Evolutionary conservation across 2,113 vertebrate genomes (phyloP).

Genomic region (Hucho hucho): DNA sequence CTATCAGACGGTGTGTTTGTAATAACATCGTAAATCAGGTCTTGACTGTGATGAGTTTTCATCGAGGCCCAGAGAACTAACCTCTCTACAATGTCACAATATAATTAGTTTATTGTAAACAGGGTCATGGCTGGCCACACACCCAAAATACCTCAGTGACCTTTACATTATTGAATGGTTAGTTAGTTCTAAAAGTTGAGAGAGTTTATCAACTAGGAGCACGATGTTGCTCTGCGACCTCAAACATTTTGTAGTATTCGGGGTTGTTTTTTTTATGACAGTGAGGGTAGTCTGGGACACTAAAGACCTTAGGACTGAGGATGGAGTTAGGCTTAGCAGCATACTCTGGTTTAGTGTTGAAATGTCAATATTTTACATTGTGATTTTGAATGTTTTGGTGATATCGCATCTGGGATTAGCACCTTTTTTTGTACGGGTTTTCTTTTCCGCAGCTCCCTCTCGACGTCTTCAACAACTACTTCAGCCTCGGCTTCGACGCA

Average conservation of each 20-base stretch:
- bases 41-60: not conserved
- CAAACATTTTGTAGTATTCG: too few species aligned
- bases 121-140: not conserved
- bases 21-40: slow-evolving; percentile 3
- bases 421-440: not conserved
- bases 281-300: too few species aligned
- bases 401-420: not conserved
- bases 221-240: too few species aligned
- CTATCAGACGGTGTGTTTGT: not conserved
- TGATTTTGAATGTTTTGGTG: not conserved
- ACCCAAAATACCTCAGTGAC: not conserved
- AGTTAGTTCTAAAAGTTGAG: too few species aligned
- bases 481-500: slow-evolving; percentile 94
- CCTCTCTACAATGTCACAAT: not conserved
- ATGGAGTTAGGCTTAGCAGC: too few species aligned
- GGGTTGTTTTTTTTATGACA: too few species aligned
- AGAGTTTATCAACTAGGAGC: too few species aligned
- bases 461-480: slow-evolving; percentile 97
- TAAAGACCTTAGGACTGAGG: too few species aligned
- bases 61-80: not conserved
- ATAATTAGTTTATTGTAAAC: not conserved
- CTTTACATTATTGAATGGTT: slow-evolving; percentile 66
- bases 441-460: slow-evolving; percentile 77
- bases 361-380: too few species aligned
- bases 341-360: too few species aligned